A percentile compares a stretch with the other conserved stretches of the same genome.
phyloP scores from a whole-genome alignment of 1,140 invertebrate genomes.

The Drosophila suzukii region DNA sequence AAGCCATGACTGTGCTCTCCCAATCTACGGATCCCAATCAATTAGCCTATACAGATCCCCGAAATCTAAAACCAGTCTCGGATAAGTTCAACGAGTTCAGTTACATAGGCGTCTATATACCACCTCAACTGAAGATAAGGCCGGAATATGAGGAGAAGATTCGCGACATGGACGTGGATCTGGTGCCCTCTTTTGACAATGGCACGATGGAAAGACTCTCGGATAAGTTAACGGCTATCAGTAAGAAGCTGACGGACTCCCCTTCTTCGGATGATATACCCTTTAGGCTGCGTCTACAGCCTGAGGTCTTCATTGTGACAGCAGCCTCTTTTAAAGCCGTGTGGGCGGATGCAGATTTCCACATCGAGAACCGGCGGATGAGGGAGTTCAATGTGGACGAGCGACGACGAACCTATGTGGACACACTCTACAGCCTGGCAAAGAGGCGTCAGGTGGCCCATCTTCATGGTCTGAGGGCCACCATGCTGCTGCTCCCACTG shows the following conservation, averaged over 20 bases:
- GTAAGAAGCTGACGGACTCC: not conserved
- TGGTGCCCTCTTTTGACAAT: not conserved
- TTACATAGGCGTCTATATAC: not conserved
- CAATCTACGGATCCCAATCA: not conserved
- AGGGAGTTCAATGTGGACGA: constrained; percentile 17
- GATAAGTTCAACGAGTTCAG: not conserved
- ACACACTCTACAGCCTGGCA: constrained; percentile 13
- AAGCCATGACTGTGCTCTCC: not conserved
- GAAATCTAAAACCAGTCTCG: not conserved
- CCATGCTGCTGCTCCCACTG: constrained; percentile 5
- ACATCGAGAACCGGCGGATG: not conserved
- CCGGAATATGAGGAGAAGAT: not conserved
- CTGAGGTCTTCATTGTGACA: constrained; percentile 3
- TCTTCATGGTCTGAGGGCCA: not conserved
- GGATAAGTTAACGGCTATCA: not conserved
- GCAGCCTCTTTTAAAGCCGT: not conserved
- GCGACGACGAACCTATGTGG: constrained; percentile 3
- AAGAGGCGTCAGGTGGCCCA: constrained; percentile 5
- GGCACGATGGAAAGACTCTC: not conserved
- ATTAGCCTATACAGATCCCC: too few relatives aligned
- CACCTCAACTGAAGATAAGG: not conserved
- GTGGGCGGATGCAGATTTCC: constrained; percentile 6
- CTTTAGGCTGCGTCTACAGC: not conserved
- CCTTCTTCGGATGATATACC: not conserved
- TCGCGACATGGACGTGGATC: constrained; percentile 3